Conservation (phyloP, 2,888 invertebrate genomes). For the Pasiphila rectangulata region DNA sequence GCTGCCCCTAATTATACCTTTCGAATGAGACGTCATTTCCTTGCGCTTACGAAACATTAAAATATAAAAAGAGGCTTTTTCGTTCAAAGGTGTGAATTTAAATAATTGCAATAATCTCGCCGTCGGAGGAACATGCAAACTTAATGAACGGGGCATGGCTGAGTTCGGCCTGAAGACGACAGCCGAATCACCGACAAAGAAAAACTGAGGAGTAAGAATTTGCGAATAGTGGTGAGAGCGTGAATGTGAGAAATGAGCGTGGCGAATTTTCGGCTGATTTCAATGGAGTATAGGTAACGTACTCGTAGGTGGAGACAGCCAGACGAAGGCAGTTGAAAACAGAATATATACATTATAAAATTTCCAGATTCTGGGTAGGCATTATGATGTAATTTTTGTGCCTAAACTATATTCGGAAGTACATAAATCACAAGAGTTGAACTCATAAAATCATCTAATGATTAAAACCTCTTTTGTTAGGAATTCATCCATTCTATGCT, state of each 20-base stretch:
- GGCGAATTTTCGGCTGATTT: not conserved
- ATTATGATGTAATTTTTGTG: too few relatives aligned
- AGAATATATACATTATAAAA: too few relatives aligned
- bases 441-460: too few relatives aligned
- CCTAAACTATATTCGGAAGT: too few relatives aligned
- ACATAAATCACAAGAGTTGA: too few relatives aligned
- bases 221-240: not conserved
- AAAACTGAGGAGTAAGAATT: conserved; percentile 2
- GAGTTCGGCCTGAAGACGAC: conserved; percentile 58
- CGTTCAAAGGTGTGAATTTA: conserved; percentile 80
- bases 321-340: too few relatives aligned
- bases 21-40: conserved; percentile 80
- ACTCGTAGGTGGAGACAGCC: too few relatives aligned
- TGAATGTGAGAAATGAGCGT: conserved; percentile 1
- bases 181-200: conserved; percentile 50
- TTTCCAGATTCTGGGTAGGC: too few relatives aligned
- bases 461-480: too few relatives aligned
- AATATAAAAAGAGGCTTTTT: conserved; percentile 75
- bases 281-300: not conserved
- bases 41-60: conserved; percentile 77
- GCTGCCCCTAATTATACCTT: conserved; percentile 78
- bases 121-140: conserved; percentile 71
- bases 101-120: conserved; percentile 79
- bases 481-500: too few relatives aligned
- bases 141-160: conserved; percentile 62